phyloP scores from a whole-genome alignment of 1,140 invertebrate genomes.

The Sipha flava region DNA sequence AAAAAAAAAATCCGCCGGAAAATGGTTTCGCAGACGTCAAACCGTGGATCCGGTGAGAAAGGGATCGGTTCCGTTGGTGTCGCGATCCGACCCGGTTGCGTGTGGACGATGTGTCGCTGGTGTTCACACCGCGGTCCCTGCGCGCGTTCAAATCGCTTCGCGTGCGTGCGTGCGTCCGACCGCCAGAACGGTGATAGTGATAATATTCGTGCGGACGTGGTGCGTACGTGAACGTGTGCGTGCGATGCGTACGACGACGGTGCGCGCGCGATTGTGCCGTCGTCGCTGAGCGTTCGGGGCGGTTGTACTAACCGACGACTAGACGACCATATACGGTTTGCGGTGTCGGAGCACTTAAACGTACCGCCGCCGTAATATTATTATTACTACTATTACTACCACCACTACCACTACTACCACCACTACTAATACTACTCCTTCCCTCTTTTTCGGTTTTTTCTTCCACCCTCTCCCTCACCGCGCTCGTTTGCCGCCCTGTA shows the following conservation, averaged over 20 bases:
- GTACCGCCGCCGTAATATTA: not conserved
- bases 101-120: no score
- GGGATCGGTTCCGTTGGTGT: no score
- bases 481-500: not conserved
- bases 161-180: no score
- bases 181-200: no score
- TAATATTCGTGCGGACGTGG: not conserved
- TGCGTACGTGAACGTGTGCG: not conserved
- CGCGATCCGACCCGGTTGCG: no score
- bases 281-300: slow-evolving; percentile 7
- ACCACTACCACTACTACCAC: not conserved
- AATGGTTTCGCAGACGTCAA: no score
- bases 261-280: slow-evolving; percentile 14
- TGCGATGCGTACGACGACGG: not conserved
- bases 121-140: no score
- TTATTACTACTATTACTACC: not conserved
- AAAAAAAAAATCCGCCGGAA: no score
- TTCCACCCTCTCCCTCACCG: not conserved
- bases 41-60: no score
- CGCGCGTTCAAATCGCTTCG: no score
- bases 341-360: slow-evolving; percentile 29
- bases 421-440: not conserved
- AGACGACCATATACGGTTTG: slow-evolving; percentile 14
- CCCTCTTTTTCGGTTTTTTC: not conserved
- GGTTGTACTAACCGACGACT: not conserved